phyloP scores from a whole-genome alignment of 1,140 invertebrate species.

The Drosophila miranda region DNA sequence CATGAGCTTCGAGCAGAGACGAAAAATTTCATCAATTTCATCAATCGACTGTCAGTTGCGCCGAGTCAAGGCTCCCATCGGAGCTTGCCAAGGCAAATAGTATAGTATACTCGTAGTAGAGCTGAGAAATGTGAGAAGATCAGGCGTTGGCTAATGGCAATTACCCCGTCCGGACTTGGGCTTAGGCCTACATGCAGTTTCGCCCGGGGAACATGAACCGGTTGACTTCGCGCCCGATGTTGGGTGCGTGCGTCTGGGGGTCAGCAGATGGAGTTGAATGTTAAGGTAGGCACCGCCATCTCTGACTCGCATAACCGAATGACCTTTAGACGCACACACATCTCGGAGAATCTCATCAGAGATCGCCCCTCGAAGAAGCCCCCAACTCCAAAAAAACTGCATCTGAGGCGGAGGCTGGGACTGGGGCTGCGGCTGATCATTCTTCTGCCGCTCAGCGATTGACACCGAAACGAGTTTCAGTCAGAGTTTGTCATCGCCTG shows the following conservation, averaged over 20 bases:
- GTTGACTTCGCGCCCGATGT: slow-evolving; percentile 46
- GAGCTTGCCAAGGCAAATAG: slow-evolving; percentile 59
- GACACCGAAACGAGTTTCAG: slow-evolving; percentile 50
- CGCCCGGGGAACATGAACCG: slow-evolving; percentile 57
- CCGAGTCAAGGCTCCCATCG: slow-evolving; percentile 59
- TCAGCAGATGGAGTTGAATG: slow-evolving; percentile 72
- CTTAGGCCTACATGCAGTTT: slow-evolving; percentile 63
- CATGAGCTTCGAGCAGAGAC: too few relatives aligned
- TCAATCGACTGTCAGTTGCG: slow-evolving; percentile 31
- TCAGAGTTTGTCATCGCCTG: slow-evolving; percentile 46
- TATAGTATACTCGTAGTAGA: slow-evolving; percentile 3
- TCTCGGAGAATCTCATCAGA: slow-evolving; percentile 14
- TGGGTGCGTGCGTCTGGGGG: slow-evolving; percentile 46
- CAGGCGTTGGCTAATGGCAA: slow-evolving; percentile 60
- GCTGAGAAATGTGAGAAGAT: slow-evolving; percentile 18
- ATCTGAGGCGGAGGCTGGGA: slow-evolving; percentile 2
- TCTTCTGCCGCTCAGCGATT: slow-evolving; percentile 31
- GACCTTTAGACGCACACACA: slow-evolving; percentile 77
- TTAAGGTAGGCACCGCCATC: slow-evolving; percentile 71
- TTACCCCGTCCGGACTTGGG: slow-evolving; percentile 26
- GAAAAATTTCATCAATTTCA: slow-evolving; percentile 44
- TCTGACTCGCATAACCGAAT: slow-evolving; percentile 56
- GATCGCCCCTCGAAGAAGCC: slow-evolving; percentile 13
- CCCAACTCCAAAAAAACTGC: neutral
- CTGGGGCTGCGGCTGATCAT: neutral